Base-by-base conservation (phyloP, 2,888 invertebrate genomes). In the Tetramorium bicarinatum region DNA sequence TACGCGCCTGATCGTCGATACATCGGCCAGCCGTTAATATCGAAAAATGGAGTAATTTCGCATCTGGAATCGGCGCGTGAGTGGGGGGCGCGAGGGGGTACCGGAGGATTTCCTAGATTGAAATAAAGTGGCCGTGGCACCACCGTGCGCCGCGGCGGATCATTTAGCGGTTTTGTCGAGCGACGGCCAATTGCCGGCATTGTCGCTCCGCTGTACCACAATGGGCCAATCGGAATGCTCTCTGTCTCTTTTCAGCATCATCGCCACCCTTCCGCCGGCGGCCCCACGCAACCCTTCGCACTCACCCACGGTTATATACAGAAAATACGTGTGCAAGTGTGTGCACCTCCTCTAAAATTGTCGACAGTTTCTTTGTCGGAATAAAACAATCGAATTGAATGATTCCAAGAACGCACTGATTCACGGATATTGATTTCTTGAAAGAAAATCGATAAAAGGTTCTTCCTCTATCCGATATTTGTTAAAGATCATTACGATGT, bases 91-190 rank as follows among this genome's bases (percentile, higher is more conserved):
- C n/a, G 84, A 74, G 71, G 85, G 82, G 61, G 87, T 77, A 80
- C 87, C 84, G 88, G 87, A 92, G 94, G 93, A 93, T 93, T 93
- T 93, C 92, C 93, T 94, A 94, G 94, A 94, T 94, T 94, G 94
- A 94, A 94, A 94, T 94, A 94, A 94, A 94, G 94, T 94, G 94
- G 94, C 93, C 93, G 94, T 93, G 92, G 93, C 93, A 93, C 91
- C 94, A 92, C 92, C 18, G 72, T 92, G 92, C 92, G 93, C 92
- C 92, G 89, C 91, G 93, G 93, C 93, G 94, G 95, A 95, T 94
- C 95, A 94, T 95, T 95, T 95, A 95, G 95, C 94, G 95, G 95
- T 95, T 95, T 95, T 95, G 95, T 95, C 95, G 94, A 94, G 94
- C 95, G 94, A 94, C 94, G 94, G 94, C 94, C 95, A 95, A 95